These are phyloP conservation scores for Poeciliopsis gracilis DNA, from an alignment of 2,797 vertebrate species.

Conservation along the genomic window DNA sequence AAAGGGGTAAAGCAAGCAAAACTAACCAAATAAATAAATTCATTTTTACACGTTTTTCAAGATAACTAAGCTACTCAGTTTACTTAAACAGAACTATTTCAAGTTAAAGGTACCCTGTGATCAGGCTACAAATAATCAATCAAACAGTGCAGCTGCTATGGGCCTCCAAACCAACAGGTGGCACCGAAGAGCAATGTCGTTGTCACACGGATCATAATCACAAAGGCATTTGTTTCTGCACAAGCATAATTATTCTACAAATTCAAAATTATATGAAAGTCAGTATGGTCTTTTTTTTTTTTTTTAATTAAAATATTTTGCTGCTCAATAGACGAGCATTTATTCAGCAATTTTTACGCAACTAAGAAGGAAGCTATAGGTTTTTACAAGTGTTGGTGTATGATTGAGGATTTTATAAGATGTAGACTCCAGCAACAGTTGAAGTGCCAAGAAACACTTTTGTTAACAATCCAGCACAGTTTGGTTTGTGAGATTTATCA, in stretches of 20 bases:
- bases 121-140: background rate
- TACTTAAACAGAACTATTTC: no score
- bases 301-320: no score
- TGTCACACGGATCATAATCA: background rate
- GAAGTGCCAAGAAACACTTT: background rate
- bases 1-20: background rate
- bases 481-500: background rate
- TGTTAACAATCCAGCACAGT: background rate
- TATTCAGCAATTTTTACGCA: background rate
- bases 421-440: background rate
- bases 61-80: background rate
- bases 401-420: background rate
- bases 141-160: background rate
- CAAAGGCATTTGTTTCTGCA: background rate
- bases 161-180: slow-evolving; percentile 4
- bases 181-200: background rate
- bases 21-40: background rate
- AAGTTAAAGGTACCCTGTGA: no score
- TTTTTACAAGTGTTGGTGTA: background rate
- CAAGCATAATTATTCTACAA: background rate
- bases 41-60: background rate
- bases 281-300: background rate
- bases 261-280: background rate
- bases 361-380: background rate
- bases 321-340: background rate